These are phyloP conservation scores for Junco hyemalis DNA, from an alignment of 2,113 vertebrate species.

Conservation along the genomic window DNA sequence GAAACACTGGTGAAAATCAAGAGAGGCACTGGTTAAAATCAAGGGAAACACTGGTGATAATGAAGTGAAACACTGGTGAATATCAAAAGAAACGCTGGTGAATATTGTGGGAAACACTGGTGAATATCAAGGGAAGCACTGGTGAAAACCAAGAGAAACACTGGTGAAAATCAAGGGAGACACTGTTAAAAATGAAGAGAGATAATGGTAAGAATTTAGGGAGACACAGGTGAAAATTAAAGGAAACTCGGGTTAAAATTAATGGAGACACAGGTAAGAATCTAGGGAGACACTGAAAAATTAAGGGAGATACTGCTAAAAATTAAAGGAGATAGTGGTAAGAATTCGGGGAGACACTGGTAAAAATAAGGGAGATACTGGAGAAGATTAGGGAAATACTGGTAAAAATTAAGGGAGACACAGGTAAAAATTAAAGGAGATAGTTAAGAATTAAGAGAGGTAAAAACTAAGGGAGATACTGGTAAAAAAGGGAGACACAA, in stretches of 20 bases:
- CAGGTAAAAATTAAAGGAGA: background rate
- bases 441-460: background rate
- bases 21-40: fast-evolving
- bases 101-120: background rate
- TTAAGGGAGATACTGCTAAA: background rate
- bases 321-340: background rate
- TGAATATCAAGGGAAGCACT: background rate
- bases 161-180: no score
- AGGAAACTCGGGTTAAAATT: background rate
- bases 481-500: background rate
- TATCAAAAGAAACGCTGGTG: background rate
- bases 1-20: fast-evolving
- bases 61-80: fast-evolving
- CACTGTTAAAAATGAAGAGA: background rate
- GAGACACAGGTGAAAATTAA: background rate
- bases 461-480: background rate
- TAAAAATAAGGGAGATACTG: no score
- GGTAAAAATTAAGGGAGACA: no score
- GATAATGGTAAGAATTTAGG: background rate
- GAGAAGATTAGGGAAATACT: no score
- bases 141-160: no score
- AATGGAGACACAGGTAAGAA: background rate
- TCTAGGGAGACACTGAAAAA: background rate
- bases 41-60: background rate
- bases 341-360: background rate